These are phyloP conservation scores for Gastrophysa polygoni DNA, from an alignment of 2,888 invertebrate genomes.

Conservation along the genomic window DNA sequence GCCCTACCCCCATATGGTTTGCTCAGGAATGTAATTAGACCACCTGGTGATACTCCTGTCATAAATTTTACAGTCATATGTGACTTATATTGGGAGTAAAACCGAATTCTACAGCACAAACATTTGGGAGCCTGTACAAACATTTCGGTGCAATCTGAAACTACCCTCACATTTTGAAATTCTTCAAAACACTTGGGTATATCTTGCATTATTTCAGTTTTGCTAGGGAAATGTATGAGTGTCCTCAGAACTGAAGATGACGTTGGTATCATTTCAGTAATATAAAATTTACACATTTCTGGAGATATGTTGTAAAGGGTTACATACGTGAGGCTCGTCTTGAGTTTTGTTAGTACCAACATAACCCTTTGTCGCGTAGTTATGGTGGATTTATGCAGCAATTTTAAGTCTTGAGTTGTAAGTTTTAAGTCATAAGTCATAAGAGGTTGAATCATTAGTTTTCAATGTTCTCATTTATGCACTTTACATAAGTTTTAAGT, in stretches of 20 bases:
- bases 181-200: constrained; percentile 11
- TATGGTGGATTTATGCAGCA: too few species aligned
- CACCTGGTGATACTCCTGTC: constrained; percentile 20
- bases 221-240: constrained; percentile 8
- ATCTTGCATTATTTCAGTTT: constrained; percentile 13
- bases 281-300: constrained; percentile 8
- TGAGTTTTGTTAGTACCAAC: constrained; percentile 25
- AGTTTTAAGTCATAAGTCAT: too few species aligned
- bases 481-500: too few species aligned
- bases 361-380: constrained; percentile 17
- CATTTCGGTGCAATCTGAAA: constrained; percentile 18
- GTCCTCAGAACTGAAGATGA: constrained; percentile 19
- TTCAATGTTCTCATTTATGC: too few species aligned
- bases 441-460: too few species aligned
- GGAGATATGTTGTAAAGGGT: constrained; percentile 12
- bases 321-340: constrained; percentile 25
- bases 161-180: constrained; percentile 12
- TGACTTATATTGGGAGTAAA: constrained; percentile 19
- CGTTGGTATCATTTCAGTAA: constrained; percentile 20
- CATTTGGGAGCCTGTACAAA: constrained; percentile 15
- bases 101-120: constrained; percentile 13
- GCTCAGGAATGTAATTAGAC: constrained; percentile 18
- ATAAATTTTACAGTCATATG: constrained; percentile 21
- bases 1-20: constrained; percentile 23
- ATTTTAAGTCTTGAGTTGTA: too few species aligned